Conservation (phyloP, 1,140 invertebrate genomes). For the Bombus ignitus region DNA sequence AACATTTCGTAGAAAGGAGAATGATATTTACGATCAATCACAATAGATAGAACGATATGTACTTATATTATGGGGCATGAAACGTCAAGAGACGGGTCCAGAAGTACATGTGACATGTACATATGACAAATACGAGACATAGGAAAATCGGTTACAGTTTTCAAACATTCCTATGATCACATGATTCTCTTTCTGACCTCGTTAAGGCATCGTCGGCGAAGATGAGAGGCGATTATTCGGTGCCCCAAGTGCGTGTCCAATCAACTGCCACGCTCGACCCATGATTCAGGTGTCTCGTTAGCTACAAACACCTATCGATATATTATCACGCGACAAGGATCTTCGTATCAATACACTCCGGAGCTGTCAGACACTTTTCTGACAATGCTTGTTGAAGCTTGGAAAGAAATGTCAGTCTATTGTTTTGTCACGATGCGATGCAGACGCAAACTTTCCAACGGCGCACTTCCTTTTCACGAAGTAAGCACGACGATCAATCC, state of each 20-base stretch:
- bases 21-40: background rate
- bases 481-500: background rate
- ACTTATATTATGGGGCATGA: background rate
- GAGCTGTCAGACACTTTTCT: conserved; percentile 36
- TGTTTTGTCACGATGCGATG: conserved; percentile 32
- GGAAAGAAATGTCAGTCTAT: conserved; percentile 14
- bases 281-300: conserved; percentile 57
- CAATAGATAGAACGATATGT: background rate
- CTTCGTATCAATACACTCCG: conserved; percentile 37
- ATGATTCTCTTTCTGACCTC: conserved; percentile 50
- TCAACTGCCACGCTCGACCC: conserved; percentile 55
- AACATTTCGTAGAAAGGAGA: no score
- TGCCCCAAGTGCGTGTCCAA: conserved; percentile 54
- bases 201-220: conserved; percentile 52
- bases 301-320: conserved; percentile 53
- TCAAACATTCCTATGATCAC: background rate
- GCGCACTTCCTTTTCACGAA: conserved; percentile 5
- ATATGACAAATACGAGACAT: background rate
- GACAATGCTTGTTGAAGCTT: background rate
- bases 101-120: background rate
- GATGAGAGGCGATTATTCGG: conserved; percentile 62
- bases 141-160: conserved; percentile 5
- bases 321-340: conserved; percentile 51
- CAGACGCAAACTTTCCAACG: conserved; percentile 27
- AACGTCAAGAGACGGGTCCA: background rate